Percentiles rank a stretch among this genome's conserved stretches.
These are phyloP conservation scores for Lasioglossum lativentre DNA, from an alignment of 2,888 invertebrate genomes.

Conservation along the genomic window DNA sequence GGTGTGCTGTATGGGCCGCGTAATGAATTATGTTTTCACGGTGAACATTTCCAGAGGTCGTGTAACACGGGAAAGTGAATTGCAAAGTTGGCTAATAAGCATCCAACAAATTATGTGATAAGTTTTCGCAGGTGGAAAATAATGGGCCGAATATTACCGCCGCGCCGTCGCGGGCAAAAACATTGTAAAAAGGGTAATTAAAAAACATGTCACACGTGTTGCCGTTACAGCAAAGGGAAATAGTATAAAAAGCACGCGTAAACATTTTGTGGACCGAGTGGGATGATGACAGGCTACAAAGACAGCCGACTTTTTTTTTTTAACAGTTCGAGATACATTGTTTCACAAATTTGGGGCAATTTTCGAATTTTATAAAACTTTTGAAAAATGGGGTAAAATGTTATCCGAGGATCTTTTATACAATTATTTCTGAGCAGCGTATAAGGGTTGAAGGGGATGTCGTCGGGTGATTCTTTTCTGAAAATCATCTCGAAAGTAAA, in stretches of 20 bases:
- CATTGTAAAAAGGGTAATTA: background rate
- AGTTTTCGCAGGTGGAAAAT: background rate
- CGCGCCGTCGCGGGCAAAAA: background rate
- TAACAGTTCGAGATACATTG: background rate
- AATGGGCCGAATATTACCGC: background rate
- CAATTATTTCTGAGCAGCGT: too few relatives aligned
- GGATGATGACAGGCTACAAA: background rate
- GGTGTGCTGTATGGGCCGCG: background rate
- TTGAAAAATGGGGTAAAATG: too few relatives aligned
- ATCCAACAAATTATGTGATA: background rate
- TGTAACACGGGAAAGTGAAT: background rate
- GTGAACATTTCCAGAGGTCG: background rate
- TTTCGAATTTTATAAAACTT: too few relatives aligned
- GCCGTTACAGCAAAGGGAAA: background rate
- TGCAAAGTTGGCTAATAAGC: conserved; percentile 5
- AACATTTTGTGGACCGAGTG: background rate
- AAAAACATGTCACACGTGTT: background rate
- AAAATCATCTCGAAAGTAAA: conserved; percentile 9
- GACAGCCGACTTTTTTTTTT: too few relatives aligned
- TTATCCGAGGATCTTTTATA: too few relatives aligned
- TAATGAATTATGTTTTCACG: background rate
- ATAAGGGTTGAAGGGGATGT: background rate
- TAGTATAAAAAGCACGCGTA: background rate
- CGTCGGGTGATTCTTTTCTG: background rate
- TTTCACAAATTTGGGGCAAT: too few relatives aligned